These are phyloP conservation scores for Gymnocephalus cernua DNA, from an alignment of 2,113 vertebrate species.

Conservation along the genomic window DNA sequence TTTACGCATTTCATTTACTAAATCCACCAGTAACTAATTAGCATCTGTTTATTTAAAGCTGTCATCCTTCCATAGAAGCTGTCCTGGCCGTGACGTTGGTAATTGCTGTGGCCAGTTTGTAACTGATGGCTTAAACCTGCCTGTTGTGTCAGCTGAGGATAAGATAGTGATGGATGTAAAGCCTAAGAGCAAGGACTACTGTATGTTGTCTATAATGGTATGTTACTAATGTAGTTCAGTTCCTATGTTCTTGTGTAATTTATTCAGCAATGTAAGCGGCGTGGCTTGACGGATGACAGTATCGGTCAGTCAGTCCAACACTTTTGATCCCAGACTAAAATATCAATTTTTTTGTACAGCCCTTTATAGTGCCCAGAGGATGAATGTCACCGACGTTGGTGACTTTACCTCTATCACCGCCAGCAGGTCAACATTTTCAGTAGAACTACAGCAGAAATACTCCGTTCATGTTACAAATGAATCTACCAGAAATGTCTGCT, in stretches of 20 bases:
- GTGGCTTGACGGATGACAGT: background rate
- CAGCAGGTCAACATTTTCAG: background rate
- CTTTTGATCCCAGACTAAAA: background rate
- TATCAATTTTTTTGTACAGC: background rate
- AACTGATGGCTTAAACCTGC: background rate
- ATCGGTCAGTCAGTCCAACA: background rate
- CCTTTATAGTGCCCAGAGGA: background rate
- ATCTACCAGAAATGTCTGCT: background rate
- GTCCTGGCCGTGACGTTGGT: background rate
- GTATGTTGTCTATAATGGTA: background rate
- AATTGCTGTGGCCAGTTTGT: background rate
- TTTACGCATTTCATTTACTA: conserved; percentile 17
- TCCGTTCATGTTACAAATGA: background rate
- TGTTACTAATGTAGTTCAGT: background rate
- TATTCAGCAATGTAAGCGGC: background rate
- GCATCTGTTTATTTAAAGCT: conserved; percentile 28
- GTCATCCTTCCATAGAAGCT: background rate
- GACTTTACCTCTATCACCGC: background rate
- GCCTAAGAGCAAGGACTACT: background rate
- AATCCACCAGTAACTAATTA: background rate
- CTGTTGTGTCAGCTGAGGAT: background rate
- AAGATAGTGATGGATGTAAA: background rate
- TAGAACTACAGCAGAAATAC: background rate
- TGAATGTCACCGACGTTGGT: background rate
- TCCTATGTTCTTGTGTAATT: background rate